Evolutionary conservation across 2,113 vertebrate genomes (phyloP), one percentile per base, ranked within the genome.

Genomic region (Tichodroma muraria): DNA sequence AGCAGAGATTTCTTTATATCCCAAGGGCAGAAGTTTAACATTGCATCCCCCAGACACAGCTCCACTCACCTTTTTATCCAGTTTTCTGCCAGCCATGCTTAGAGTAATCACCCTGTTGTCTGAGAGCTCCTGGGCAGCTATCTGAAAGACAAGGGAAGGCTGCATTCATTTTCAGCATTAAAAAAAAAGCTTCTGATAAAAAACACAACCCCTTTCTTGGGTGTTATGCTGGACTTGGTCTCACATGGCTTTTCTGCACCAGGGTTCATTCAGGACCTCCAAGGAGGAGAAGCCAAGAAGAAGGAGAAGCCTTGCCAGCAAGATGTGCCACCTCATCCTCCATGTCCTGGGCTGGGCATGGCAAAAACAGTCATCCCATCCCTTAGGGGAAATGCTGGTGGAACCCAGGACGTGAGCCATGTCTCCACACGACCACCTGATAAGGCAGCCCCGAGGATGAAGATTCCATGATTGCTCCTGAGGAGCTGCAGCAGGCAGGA

Each of bases 101-200:
- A 99, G 97, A 5, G 99, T 99, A 95, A 99, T 99, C 98, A 99
- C 99, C 78, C 99, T 99, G 98, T 99, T 99, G 97, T 99, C 99
- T 1, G 99, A 99, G 93, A 99, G 98, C 97, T 99, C 99, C 97
- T 99, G 99, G 65, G 99, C 99, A 72, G 99, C 98, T 89, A 99
- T 98, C 99, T 99, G 96, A 31, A 96, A 97, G 72, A 72, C 69
- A 96, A 91, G n/a, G 35, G 73, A 40, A 79, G 35, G 45, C 6
- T 60, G 27, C 1, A 1, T 15, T 94, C 22, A 64, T 47, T 57
- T 68, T 38, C 63, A 76, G 57, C 71, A 70, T 4, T 8, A 54
- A 76, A 54, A 20, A 59, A 2, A 8, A 20, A 14, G 7, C 7
- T 76, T 54, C 40, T 42, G 35, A 22, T 56, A 33, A 63, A 77